Evolutionary conservation across 2,797 vertebrate genomes (phyloP).

Genomic region (Pteropus rufus): DNA sequence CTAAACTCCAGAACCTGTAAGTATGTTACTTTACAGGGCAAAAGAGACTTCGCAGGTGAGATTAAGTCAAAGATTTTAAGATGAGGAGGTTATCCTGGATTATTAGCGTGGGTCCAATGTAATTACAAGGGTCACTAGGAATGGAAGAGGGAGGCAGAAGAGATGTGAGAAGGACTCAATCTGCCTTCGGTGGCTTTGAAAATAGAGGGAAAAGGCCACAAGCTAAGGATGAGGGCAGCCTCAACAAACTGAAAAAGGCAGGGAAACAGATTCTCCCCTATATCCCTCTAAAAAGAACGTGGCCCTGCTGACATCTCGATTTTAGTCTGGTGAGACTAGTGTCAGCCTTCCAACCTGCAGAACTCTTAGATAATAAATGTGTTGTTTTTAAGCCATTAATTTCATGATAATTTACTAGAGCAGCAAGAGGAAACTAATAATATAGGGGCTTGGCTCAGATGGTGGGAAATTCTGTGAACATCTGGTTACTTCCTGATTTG

Average conservation of each 20-base stretch:
- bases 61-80: neutral
- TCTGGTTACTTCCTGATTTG: neutral
- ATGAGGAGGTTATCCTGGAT: neutral
- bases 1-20: neutral
- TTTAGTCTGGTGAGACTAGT: neutral
- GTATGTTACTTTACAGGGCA: neutral
- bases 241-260: neutral
- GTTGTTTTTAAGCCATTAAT: neutral
- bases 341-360: neutral
- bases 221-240: neutral
- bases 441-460: neutral
- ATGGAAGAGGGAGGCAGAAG: neutral
- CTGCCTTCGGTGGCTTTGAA: neutral
- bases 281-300: neutral
- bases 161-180: neutral
- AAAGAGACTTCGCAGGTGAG: neutral
- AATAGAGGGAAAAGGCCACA: neutral
- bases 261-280: neutral
- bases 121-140: neutral
- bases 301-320: neutral
- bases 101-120: neutral
- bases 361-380: neutral
- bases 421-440: neutral
- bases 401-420: neutral
- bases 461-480: neutral